Percentiles rank a stretch among this genome's conserved stretches.
Conservation (phyloP, 1,140 invertebrate genomes). For the Ylistrum balloti region DNA sequence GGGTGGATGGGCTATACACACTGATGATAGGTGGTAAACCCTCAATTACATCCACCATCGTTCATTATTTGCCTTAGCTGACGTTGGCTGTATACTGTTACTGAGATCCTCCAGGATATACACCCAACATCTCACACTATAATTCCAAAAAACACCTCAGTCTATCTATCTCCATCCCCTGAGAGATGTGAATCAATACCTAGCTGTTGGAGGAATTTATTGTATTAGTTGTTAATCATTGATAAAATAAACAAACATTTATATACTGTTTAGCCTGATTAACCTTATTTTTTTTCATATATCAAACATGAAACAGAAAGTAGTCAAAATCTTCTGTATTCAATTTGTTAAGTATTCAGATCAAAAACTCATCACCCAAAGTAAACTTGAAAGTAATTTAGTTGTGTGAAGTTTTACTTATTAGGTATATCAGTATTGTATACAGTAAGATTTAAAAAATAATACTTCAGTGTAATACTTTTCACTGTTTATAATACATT, state of each 20-base stretch:
- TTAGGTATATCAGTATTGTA: no score
- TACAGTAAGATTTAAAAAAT: no score
- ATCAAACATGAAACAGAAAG: no score
- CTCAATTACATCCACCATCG: background rate
- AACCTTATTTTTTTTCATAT: background rate
- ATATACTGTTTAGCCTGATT: background rate
- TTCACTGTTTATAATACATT: no score
- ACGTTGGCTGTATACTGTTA: no score
- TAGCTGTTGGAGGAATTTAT: background rate
- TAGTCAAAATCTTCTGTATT: background rate
- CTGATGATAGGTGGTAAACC: background rate
- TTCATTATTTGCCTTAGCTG: no score
- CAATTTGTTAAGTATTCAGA: background rate
- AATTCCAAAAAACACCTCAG: background rate
- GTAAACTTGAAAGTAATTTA: background rate
- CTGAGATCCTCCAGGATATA: no score
- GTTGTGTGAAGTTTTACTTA: no score
- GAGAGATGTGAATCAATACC: background rate
- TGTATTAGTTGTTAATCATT: background rate
- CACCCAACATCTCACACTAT: no score
- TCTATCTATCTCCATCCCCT: background rate
- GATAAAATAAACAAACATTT: background rate
- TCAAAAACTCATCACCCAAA: background rate
- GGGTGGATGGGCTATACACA: background rate
- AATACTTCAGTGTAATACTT: no score